Percentiles rank a stretch among this genome's conserved stretches.
Evolutionary conservation across 2,888 invertebrate genomes (phyloP).

Genomic region (Tipula vernalis): DNA sequence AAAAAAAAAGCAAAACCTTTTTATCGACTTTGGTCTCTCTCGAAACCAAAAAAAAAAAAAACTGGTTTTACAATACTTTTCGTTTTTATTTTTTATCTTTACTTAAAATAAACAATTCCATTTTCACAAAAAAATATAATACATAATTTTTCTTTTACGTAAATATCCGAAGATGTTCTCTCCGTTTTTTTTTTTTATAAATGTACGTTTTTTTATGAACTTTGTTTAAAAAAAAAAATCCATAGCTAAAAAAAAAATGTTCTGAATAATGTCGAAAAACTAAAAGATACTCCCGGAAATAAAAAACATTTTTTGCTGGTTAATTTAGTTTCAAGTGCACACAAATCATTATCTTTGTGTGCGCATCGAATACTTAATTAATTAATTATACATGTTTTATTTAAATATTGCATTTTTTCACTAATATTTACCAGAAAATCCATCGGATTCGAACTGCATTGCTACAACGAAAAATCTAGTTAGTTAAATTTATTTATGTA

Average conservation of each 20-base stretch:
- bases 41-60: background rate
- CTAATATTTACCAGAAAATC: background rate
- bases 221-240: background rate
- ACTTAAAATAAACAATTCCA: constrained; percentile 4
- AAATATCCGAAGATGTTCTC: constrained; percentile 4
- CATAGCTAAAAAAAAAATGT: background rate
- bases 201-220: background rate
- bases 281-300: background rate
- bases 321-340: background rate
- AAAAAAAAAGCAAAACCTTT: background rate
- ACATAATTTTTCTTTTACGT: background rate
- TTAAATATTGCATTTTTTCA: background rate
- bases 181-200: background rate
- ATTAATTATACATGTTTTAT: background rate
- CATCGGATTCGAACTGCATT: background rate
- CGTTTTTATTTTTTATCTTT: constrained; percentile 4
- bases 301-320: background rate
- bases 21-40: background rate
- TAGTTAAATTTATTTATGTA: background rate
- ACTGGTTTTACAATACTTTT: background rate
- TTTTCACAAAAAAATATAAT: background rate
- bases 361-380: background rate
- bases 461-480: background rate
- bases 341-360: background rate
- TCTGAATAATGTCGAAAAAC: background rate